phyloP scores from a whole-genome alignment of 2,113 vertebrate species.

The Sarotherodon lohbergeri region DNA sequence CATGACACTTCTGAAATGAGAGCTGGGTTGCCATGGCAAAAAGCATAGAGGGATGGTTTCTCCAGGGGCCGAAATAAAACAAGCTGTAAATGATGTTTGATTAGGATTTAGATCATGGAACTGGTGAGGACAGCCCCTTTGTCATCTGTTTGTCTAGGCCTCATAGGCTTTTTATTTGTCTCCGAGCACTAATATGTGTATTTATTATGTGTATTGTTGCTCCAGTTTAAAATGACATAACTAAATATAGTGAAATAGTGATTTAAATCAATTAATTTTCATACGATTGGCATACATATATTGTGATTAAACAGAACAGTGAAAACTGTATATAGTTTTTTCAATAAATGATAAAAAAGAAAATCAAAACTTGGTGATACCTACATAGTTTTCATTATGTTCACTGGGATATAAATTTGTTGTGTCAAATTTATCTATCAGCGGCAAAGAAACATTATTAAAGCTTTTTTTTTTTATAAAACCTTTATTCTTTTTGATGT shows the following conservation, averaged over 20 bases:
- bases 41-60: slow-evolving; percentile 87
- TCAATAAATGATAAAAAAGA: background rate
- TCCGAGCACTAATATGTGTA: background rate
- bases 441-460: background rate
- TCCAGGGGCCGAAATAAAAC: slow-evolving; percentile 98
- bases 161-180: slow-evolving; percentile 17
- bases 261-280: background rate
- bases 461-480: background rate
- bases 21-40: slow-evolving; percentile 96
- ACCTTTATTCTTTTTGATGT: background rate
- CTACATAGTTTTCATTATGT: background rate
- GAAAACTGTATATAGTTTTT: background rate
- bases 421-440: background rate
- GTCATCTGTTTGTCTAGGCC: slow-evolving; percentile 63
- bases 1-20: slow-evolving; percentile 99
- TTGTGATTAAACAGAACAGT: background rate
- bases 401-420: background rate
- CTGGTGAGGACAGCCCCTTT: slow-evolving; percentile 81
- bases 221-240: background rate
- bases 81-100: slow-evolving; percentile 99
- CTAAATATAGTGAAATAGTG: background rate
- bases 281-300: background rate
- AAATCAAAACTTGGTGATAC: background rate
- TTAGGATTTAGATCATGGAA: slow-evolving; percentile 99
- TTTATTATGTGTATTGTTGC: background rate